Percentiles rank a stretch among this genome's conserved stretches.
phyloP scores from a whole-genome alignment of 2,113 vertebrate genomes.

The Anarrhichthys ocellatus region DNA sequence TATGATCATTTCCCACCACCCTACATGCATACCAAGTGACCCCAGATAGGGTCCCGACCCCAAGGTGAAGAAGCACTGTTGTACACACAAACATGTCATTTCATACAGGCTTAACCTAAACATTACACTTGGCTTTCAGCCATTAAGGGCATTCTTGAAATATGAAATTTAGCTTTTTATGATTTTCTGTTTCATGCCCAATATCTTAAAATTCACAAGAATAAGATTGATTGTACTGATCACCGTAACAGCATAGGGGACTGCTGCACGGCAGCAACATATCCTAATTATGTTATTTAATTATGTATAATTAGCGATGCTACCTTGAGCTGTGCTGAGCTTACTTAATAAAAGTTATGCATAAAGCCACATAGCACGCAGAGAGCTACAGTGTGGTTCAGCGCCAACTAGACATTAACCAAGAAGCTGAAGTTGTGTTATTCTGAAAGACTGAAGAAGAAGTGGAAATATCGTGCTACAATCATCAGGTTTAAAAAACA shows the following conservation, averaged over 20 bases:
- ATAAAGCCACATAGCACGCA: conserved; percentile 43
- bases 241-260: conserved; percentile 35
- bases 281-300: conserved; percentile 19
- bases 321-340: conserved; percentile 59
- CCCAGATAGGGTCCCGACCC: neutral
- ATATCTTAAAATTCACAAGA: conserved; percentile 10
- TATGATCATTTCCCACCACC: neutral
- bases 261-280: conserved; percentile 33
- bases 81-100: conserved; percentile 19
- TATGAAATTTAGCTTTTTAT: conserved; percentile 4
- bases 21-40: neutral
- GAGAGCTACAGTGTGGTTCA: conserved; percentile 48
- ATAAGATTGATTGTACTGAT: conserved; percentile 18
- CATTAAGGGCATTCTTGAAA: conserved; percentile 29
- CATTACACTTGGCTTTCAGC: conserved; percentile 26
- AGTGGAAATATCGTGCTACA: conserved; percentile 70
- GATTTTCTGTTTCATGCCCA: conserved; percentile 1
- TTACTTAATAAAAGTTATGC: conserved; percentile 41
- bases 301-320: conserved; percentile 48
- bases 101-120: conserved; percentile 50
- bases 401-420: conserved; percentile 15
- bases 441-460: conserved; percentile 30
- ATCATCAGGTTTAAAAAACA: conserved; percentile 51
- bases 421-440: conserved; percentile 11
- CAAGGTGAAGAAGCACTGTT: conserved; percentile 28